These are phyloP conservation scores for Porphyrio hochstetteri DNA, from an alignment of 2,113 vertebrate species.

Conservation along the genomic window DNA sequence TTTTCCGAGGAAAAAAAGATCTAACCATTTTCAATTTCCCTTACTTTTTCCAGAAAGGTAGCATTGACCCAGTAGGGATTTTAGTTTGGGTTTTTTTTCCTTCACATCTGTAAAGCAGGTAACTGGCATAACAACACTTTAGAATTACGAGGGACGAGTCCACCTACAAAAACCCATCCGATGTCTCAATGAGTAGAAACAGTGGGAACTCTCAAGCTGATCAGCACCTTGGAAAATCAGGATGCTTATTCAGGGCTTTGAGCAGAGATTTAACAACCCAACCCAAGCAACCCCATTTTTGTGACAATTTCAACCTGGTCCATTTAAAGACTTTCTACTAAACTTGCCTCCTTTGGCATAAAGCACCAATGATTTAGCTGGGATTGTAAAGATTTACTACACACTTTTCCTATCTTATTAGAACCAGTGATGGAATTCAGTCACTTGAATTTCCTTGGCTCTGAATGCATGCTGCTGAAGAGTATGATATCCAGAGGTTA, in stretches of 20 bases:
- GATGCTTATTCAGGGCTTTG: background rate
- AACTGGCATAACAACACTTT: background rate
- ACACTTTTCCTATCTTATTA: conserved; percentile 32
- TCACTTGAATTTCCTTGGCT: conserved; percentile 18
- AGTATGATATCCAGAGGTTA: conserved; percentile 38
- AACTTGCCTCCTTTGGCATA: background rate
- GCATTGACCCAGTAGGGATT: background rate
- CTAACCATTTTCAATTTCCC: background rate
- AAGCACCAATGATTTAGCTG: background rate
- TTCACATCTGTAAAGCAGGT: background rate
- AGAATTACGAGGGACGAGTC: background rate
- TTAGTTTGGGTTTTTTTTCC: background rate
- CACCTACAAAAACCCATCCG: background rate
- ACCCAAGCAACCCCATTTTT: background rate
- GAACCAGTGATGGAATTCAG: conserved; percentile 24
- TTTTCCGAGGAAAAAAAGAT: background rate
- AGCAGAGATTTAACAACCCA: background rate
- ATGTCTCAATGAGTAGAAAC: background rate
- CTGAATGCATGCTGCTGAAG: background rate
- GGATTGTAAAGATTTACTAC: conserved; percentile 29
- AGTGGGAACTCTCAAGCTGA: background rate
- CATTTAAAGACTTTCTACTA: background rate
- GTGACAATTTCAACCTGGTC: background rate
- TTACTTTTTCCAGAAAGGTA: background rate
- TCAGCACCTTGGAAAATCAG: background rate